Base-by-base conservation (phyloP, 2,113 vertebrate species). In the Protobothrops flavoviridis region DNA sequence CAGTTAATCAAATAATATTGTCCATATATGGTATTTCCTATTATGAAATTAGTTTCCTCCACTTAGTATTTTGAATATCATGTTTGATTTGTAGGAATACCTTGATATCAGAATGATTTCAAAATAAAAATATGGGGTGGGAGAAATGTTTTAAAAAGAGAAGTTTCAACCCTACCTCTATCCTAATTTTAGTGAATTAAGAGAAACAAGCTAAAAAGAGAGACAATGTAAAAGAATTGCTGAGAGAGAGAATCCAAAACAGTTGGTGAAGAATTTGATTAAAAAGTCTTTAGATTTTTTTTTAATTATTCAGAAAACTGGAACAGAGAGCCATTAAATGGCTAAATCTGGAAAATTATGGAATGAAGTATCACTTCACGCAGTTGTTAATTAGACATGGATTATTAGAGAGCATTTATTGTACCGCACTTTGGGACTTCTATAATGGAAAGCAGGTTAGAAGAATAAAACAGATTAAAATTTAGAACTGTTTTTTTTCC, bases 1-100 rank as follows among this genome's bases (percentile, higher is more conserved):
- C n/a, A 88, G n/a, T 92, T 88, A 64, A 87, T 43, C 87, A 43
- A 91, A 85, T 56, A 53, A 85, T 15, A 85, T 85, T 87, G 26
- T 64, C 20, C 7, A 52, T 61, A 87, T 61, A 13, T 5, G 69
- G 29, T 21, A 52, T 69, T 88, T 69, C 86, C 91, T 92, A 53
- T 92, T 92, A 88, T 88, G 21, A 85, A 87, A 48, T 64, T 59
- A 24, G 10, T 21, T 87, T 61, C 64, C 29, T 69, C 17, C 85
- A 88, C 48, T 39, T 24, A 92, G 17, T 69, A 87, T 50, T 52
- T 92, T 88, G 57, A n/a, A 13, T 92, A n/a, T 88, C 7, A 45
- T 39, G n/a, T 59, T 20, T 86, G 8, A 17, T 61, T 48, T 87
- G 24, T 33, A 20, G 11, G 17, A 52, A 2, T 5, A 89, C 24